phyloP scores from a whole-genome alignment of 2,888 invertebrate species.

The Lissonota sp. region DNA sequence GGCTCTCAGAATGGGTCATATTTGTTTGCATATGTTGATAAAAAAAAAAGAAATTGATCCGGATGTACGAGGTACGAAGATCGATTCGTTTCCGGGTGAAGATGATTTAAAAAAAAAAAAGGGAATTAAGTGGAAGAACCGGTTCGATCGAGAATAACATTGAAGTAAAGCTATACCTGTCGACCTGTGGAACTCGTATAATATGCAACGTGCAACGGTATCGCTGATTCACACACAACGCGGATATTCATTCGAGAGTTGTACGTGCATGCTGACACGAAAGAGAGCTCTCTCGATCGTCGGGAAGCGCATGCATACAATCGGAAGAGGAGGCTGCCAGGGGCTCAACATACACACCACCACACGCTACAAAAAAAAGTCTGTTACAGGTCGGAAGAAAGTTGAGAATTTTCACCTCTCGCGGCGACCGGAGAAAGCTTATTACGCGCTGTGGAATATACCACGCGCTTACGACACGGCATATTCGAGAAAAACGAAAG shows the following conservation, averaged over 20 bases:
- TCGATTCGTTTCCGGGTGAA: slow-evolving; percentile 28
- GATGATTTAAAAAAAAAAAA: slow-evolving; percentile 6
- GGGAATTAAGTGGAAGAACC: slow-evolving; percentile 47
- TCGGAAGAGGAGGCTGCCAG: slow-evolving; percentile 60
- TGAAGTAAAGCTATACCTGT: slow-evolving; percentile 9
- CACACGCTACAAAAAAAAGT: slow-evolving; percentile 3
- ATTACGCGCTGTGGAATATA: slow-evolving; percentile 66
- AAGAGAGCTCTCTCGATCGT: slow-evolving; percentile 16
- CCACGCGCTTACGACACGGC: slow-evolving; percentile 67
- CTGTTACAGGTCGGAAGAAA: slow-evolving; percentile 64
- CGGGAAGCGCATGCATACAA: slow-evolving; percentile 47
- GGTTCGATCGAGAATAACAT: slow-evolving; percentile 29
- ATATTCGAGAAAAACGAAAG: slow-evolving; percentile 18
- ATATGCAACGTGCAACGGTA: slow-evolving; percentile 21
- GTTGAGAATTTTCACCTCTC: slow-evolving; percentile 70
- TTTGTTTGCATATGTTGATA: too few species aligned
- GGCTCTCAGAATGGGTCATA: too few species aligned
- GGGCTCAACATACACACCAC: neutral
- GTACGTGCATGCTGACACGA: slow-evolving; percentile 46
- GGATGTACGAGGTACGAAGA: neutral
- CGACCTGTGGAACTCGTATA: neutral
- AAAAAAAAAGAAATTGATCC: too few species aligned
- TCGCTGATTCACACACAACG: slow-evolving; percentile 6
- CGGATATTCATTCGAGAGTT: neutral
- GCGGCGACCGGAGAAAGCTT: slow-evolving; percentile 68